Evolutionary conservation across 2,888 invertebrate genomes (phyloP).

Genomic region (Phyto melanocephala): DNA sequence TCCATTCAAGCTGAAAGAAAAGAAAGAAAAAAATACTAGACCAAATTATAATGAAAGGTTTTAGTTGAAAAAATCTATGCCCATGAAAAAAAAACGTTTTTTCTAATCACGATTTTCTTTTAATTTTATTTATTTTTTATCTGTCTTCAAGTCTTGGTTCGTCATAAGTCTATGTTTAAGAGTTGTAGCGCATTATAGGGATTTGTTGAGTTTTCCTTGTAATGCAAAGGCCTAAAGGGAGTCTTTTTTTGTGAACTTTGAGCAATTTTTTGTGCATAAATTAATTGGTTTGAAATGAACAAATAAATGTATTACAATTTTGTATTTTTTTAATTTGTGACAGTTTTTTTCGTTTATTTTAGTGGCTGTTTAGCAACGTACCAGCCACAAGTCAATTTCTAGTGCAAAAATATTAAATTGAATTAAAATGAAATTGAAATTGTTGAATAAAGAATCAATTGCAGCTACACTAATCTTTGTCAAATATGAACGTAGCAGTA

Average conservation of each 20-base stretch:
- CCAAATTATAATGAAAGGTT: conserved; percentile 43
- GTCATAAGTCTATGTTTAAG: background rate
- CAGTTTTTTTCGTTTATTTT: background rate
- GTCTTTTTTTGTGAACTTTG: too few relatives aligned
- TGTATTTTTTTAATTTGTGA: conserved; percentile 36
- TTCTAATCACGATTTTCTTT: conserved; percentile 47
- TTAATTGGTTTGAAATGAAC: conserved; percentile 38
- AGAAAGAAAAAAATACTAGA: too few relatives aligned
- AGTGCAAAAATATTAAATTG: background rate
- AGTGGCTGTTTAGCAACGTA: conserved; percentile 7
- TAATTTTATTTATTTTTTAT: too few relatives aligned
- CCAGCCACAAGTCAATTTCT: conserved; percentile 55
- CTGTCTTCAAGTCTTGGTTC: background rate
- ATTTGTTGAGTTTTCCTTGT: background rate
- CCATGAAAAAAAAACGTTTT: background rate
- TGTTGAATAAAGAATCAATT: too few relatives aligned
- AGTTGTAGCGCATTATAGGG: background rate
- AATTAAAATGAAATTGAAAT: too few relatives aligned
- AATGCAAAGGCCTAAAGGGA: background rate
- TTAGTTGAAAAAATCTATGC: background rate
- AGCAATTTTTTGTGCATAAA: conserved; percentile 43
- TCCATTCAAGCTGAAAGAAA: too few relatives aligned
- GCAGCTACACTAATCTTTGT: too few relatives aligned
- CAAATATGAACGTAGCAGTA: too few relatives aligned
- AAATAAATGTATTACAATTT: background rate